Evolutionary conservation across 1,140 invertebrate species (phyloP), one percentile per base, ranked within the genome.

Genomic region (Ericerus pela): DNA sequence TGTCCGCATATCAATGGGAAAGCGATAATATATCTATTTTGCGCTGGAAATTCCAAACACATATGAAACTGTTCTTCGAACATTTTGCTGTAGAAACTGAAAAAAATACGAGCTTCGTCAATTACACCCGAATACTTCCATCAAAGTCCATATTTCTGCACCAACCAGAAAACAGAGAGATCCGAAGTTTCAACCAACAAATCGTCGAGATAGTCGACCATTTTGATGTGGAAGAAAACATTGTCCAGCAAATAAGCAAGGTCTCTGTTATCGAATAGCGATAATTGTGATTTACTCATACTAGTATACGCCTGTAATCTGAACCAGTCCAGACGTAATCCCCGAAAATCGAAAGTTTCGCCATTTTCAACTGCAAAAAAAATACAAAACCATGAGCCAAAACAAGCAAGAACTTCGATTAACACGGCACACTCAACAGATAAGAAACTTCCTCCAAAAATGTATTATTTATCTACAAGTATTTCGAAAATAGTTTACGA

Each of bases 1-100:
- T 99, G 95, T 59, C 87, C 86, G 69, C 95, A 98, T 62, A 99
- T 94, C 54, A 97, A 73, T 12, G 96, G 95, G 71, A 99, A 99
- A 28, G 93, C 89, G 59, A 98, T 88, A 58, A 96, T 96, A 65
- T 89, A 99, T 20, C 94, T 79, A 72, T 96, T 96, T 72, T 97
- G 94, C 20, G 93, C 92, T 24, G 93, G 93, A 71, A 97, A 97
- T 71, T 97, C 93, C 61, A 97, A 75, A 70, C 94, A 97, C 88
- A 96, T 94, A 64, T 96, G 92, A 67, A 97, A 97, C 68, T 97
- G 91, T 67, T 94, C 90, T 67, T 97, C 93, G 73, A 97, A 97
- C 67, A 94, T 85, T 74, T 90, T 90, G 63, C 82, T 94, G 66
- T 96, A 96, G 69, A 98, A 98, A 67, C 89, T 79, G 64, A 38